Base-by-base conservation (phyloP, 2,888 invertebrate genomes). In the Octonoba sinensis region DNA sequence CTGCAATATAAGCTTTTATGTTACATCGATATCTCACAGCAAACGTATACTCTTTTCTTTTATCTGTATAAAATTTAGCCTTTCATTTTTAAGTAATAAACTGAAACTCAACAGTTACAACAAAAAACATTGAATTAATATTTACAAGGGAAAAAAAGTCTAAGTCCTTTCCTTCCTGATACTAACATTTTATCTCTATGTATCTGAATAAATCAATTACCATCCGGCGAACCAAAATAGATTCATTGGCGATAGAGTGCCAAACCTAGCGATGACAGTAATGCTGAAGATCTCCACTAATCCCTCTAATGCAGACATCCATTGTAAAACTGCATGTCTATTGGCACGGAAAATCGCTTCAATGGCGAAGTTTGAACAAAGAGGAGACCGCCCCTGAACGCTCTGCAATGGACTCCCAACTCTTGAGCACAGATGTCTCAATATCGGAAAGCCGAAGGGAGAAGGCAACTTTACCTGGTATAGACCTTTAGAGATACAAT, bases 291-390 rank as follows among this genome's bases (percentile, higher is more conserved):
- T 60, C 51, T 72, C 72, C 78, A 18, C 59, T 79, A 79, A 79
- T 79, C 78, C 66, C 72, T 66, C 78, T 79, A 79, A 79, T 79
- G 72, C 59, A 79, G 73, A 27, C 20, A 24, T 49, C 54, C 64
- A 81, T 81, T 81, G 79, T 81, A 27, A 62, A 54, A 49, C 71
- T 72, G 72, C 78, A 66, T 67, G 60, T 79, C 73, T 62, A 81
- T 56, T 73, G 79, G 79, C 62, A 67, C 67, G 79, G 79, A 81
- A 81, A 81, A 81, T 81, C 79, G 15, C 79, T 44, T 81, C 79
- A 81, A 81, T 81, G 62, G 79, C 51, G 47, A 67, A 67, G 16
- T 60, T 60, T 67, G 72, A 67, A 81, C 79, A 81, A 81, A 81
- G 79, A 46, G 62, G 18, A 73, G 73, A 81, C 79, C 79, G 79